phyloP scores from a whole-genome alignment of 2,113 vertebrate species.

The Bostrychus sinensis region DNA sequence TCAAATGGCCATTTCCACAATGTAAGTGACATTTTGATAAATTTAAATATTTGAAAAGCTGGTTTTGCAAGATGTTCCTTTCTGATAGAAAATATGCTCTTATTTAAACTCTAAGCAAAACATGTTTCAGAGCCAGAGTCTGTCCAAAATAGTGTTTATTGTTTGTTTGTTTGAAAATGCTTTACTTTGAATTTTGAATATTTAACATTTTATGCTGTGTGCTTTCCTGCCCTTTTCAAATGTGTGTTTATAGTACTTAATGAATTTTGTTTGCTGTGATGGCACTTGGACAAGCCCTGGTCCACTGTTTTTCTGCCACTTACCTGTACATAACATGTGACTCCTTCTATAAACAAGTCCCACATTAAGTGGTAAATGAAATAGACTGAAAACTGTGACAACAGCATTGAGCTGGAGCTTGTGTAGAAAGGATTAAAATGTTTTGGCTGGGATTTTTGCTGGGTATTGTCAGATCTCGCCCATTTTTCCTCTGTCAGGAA shows the following conservation, averaged over 20 bases:
- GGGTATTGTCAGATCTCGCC: not conserved
- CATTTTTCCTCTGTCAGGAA: not conserved
- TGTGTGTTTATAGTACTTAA: conserved; percentile 4
- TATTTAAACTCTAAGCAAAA: conserved; percentile 29
- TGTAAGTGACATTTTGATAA: not conserved
- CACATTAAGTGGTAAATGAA: conserved; percentile 2
- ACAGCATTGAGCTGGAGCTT: not conserved
- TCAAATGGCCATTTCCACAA: not conserved
- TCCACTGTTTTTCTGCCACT: conserved; percentile 25
- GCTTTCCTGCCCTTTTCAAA: conserved; percentile 3
- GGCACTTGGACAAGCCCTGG: conserved; percentile 36
- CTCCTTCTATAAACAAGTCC: conserved; percentile 10
- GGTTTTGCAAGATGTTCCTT: not conserved
- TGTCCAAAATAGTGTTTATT: conserved; percentile 34
- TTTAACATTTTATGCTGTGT: conserved; percentile 32
- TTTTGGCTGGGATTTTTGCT: conserved; percentile 10
- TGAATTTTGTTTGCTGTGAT: conserved; percentile 45
- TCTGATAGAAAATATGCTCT: conserved; percentile 8
- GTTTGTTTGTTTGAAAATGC: conserved; percentile 16
- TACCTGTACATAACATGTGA: not conserved
- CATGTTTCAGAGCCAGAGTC: conserved; percentile 7
- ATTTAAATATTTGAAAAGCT: conserved; percentile 2
- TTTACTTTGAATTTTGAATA: conserved; percentile 18
- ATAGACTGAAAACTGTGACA: conserved; percentile 10
- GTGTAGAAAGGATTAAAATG: conserved; percentile 41